Percentiles rank a stretch among this genome's conserved stretches.
These are phyloP conservation scores for Drosophila histrio DNA, from an alignment of 2,888 invertebrate species.

Conservation along the genomic window DNA sequence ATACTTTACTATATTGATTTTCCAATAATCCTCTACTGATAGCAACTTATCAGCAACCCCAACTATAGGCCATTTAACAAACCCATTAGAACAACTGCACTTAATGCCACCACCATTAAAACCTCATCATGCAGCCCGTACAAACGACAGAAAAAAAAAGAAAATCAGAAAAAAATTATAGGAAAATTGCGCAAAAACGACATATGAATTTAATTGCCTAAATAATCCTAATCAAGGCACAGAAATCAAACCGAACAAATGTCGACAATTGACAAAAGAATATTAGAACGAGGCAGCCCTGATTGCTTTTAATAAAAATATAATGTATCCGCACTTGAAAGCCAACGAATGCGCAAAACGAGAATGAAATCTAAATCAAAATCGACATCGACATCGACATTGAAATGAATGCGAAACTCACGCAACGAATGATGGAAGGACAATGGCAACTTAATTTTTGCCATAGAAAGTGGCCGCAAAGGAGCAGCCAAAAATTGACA, in stretches of 20 bases:
- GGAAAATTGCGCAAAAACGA: conserved; percentile 57
- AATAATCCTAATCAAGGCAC: conserved; percentile 66
- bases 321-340: conserved; percentile 68
- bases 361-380: conserved; percentile 36
- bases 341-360: conserved; percentile 33
- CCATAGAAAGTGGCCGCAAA: conserved; percentile 66
- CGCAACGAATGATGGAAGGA: conserved; percentile 49
- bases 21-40: conserved; percentile 13
- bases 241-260: conserved; percentile 58
- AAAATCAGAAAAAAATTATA: conserved; percentile 24
- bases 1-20: neutral
- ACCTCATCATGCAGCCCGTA: conserved; percentile 11
- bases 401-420: conserved; percentile 54
- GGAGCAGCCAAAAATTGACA: conserved; percentile 72
- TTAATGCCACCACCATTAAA: conserved; percentile 21
- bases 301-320: conserved; percentile 81
- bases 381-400: conserved; percentile 46
- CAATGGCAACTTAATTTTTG: conserved; percentile 76
- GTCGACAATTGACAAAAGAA: conserved; percentile 49
- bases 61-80: conserved; percentile 25
- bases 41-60: conserved; percentile 19
- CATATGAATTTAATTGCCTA: conserved; percentile 79
- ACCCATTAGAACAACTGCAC: conserved; percentile 31
- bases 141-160: conserved; percentile 10
- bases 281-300: conserved; percentile 36